A percentile compares a stretch with the other conserved stretches of the same genome.
Conservation (phyloP, 2,888 invertebrate genomes). For the Pterobdella sp. region DNA sequence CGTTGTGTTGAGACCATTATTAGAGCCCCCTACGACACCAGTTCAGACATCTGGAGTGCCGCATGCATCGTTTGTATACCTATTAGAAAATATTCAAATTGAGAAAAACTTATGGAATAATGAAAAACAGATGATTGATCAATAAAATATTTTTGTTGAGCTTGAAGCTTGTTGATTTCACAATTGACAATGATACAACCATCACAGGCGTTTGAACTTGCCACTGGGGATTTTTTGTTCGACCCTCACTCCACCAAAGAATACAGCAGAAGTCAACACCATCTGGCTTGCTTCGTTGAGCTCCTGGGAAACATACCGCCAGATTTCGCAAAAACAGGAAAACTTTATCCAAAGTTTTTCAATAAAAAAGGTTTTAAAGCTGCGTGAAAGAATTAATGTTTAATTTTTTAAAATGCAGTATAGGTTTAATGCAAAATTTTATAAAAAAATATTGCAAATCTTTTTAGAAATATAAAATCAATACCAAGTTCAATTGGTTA, state of each 20-base stretch:
- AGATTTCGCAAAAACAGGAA: constrained; percentile 16
- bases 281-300: constrained; percentile 22
- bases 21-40: constrained; percentile 23
- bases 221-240: constrained; percentile 25
- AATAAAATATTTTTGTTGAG: too few species aligned
- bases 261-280: constrained; percentile 25
- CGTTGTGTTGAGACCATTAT: constrained; percentile 27
- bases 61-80: constrained; percentile 27
- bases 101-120: too few species aligned
- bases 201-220: constrained; percentile 24
- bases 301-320: constrained; percentile 19
- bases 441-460: too few species aligned
- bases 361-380: constrained; percentile 27
- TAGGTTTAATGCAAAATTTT: too few species aligned
- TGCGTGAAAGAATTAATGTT: too few species aligned
- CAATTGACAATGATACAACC: too few species aligned
- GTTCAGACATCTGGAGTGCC: constrained; percentile 31
- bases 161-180: too few species aligned
- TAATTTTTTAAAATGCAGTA: too few species aligned
- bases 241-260: constrained; percentile 20
- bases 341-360: constrained; percentile 21
- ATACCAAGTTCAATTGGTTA: too few species aligned
- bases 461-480: too few species aligned
- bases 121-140: too few species aligned
- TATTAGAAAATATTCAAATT: too few species aligned